Conservation (phyloP, 1,140 invertebrate genomes). For the Drosophila ercepeae region DNA sequence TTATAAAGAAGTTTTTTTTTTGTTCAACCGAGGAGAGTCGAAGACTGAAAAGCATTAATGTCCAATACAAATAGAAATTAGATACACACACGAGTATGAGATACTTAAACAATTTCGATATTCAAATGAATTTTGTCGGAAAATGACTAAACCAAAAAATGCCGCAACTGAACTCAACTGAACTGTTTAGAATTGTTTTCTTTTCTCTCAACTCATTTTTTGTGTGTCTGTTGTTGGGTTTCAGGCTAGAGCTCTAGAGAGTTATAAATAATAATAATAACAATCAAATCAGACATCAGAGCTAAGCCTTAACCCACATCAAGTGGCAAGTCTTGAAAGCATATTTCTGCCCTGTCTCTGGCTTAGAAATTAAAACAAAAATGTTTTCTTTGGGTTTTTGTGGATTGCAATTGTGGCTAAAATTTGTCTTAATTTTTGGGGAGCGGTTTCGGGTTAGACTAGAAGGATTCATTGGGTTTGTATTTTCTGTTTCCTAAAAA, state of each 20-base stretch:
- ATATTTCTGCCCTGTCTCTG: slow-evolving; percentile 21
- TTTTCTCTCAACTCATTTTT: slow-evolving; percentile 11
- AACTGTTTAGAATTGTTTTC: slow-evolving; percentile 71
- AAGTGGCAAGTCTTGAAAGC: slow-evolving; percentile 34
- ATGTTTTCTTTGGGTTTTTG: slow-evolving; percentile 36
- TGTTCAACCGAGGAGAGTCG: slow-evolving; percentile 20
- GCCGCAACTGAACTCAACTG: slow-evolving; percentile 32
- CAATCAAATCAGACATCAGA: slow-evolving; percentile 48
- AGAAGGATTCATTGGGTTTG: no score
- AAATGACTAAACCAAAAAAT: slow-evolving; percentile 73
- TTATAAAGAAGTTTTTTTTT: slow-evolving; percentile 65
- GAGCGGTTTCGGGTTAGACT: no score
- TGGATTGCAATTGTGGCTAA: slow-evolving; percentile 11
- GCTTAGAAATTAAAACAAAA: slow-evolving; percentile 34
- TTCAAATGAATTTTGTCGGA: slow-evolving; percentile 74
- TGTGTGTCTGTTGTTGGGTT: not conserved
- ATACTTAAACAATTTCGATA: slow-evolving; percentile 68
- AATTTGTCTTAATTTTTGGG: no score
- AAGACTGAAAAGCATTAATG: slow-evolving; percentile 48
- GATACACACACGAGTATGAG: slow-evolving; percentile 59
- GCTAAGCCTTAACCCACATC: slow-evolving; percentile 67
- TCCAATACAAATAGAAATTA: slow-evolving; percentile 76
- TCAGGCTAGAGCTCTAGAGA: slow-evolving; percentile 21
- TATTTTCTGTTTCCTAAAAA: no score
- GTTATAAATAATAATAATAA: slow-evolving; percentile 57